Evolutionary conservation across 2,888 invertebrate species (phyloP).

Genomic region (Tenthredo distinguenda): DNA sequence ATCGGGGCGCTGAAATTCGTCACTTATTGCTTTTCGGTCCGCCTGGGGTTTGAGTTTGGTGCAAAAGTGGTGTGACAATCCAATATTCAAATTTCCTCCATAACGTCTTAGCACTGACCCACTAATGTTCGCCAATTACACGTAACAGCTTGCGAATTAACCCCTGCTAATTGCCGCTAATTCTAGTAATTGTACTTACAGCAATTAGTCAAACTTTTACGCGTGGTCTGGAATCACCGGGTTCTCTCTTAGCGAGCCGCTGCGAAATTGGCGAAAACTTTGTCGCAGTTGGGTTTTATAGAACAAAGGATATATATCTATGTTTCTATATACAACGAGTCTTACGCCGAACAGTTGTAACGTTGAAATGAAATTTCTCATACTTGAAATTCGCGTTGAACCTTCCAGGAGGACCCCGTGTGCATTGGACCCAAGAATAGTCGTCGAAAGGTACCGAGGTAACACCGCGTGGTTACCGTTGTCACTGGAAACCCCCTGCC

Average conservation of each 20-base stretch:
- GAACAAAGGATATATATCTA: conserved; percentile 11
- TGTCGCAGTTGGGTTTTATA: conserved; percentile 54
- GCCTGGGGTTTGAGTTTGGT: neutral
- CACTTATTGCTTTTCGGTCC: neutral
- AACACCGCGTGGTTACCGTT: conserved; percentile 38
- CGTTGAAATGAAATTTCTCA: conserved; percentile 44
- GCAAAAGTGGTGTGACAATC: conserved; percentile 42
- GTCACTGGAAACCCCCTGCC: conserved; percentile 41
- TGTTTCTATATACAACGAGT: neutral
- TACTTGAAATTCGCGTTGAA: conserved; percentile 30
- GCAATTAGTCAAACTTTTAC: conserved; percentile 73
- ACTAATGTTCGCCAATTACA: conserved; percentile 71
- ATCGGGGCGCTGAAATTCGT: neutral
- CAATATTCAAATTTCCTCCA: conserved; percentile 50
- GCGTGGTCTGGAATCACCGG: conserved; percentile 59
- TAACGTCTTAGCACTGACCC: conserved; percentile 68
- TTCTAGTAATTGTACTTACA: conserved; percentile 71
- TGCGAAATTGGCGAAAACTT: conserved; percentile 66
- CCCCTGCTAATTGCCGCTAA: conserved; percentile 73
- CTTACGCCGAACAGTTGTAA: conserved; percentile 26
- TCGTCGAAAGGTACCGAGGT: conserved; percentile 28
- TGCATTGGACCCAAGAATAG: conserved; percentile 40
- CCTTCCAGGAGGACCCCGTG: neutral
- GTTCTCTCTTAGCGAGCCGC: conserved; percentile 51
- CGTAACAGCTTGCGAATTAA: conserved; percentile 72